A percentile compares a stretch with the other conserved stretches of the same genome.
These are phyloP conservation scores for Hydrocynus forskahlii DNA, from an alignment of 2,797 vertebrate genomes.

Conservation along the genomic window DNA sequence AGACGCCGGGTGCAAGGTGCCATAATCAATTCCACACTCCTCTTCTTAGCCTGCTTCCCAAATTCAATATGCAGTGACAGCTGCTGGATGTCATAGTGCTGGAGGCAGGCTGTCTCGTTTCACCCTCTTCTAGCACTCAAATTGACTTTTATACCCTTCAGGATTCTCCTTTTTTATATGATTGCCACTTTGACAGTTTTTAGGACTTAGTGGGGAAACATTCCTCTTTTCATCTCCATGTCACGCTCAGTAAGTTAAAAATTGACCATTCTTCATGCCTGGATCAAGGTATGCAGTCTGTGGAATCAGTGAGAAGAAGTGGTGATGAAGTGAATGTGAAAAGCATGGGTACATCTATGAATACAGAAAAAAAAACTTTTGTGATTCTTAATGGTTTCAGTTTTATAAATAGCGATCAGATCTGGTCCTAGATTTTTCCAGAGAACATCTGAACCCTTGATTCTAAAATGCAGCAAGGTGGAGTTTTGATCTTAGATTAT, in stretches of 20 bases:
- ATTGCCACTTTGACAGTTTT: conserved; percentile 12
- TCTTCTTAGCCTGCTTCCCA: conserved; percentile 36
- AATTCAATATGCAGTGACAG: conserved; percentile 53
- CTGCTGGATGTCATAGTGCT: conserved; percentile 41
- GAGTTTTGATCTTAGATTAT: no score
- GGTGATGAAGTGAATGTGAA: not conserved
- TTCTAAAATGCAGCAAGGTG: not conserved
- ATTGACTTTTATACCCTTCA: conserved; percentile 43
- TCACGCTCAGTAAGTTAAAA: not conserved
- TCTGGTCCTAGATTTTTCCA: no score
- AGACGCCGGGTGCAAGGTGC: conserved; percentile 47
- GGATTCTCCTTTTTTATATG: conserved; percentile 21
- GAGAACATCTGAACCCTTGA: no score
- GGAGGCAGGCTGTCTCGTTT: conserved; percentile 37
- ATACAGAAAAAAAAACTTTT: no score
- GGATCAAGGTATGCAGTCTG: not conserved
- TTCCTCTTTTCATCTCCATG: not conserved
- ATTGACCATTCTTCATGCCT: not conserved
- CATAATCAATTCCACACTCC: conserved; percentile 43
- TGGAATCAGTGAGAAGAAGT: not conserved
- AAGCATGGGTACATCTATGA: no score
- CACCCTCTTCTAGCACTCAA: conserved; percentile 34
- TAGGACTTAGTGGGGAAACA: not conserved
- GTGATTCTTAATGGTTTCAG: no score
- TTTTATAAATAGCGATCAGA: no score